Base-by-base conservation (phyloP, 2,888 invertebrate species). In the Lasioglossum calceatum region DNA sequence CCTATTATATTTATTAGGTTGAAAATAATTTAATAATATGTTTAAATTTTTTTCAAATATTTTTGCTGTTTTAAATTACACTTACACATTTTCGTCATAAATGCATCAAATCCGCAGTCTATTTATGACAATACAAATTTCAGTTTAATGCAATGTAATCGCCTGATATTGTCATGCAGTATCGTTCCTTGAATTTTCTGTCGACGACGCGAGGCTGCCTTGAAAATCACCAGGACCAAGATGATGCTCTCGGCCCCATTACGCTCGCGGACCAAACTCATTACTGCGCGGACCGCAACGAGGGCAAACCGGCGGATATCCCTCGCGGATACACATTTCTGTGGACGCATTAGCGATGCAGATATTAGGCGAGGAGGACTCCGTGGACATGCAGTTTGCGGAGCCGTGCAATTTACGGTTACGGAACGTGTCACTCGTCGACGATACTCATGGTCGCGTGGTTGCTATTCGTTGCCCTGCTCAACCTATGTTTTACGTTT, bases 251-350 rank as follows among this genome's bases (percentile, higher is more conserved):
- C 91, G 91, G 91, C 89, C 94, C 94, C 94, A 94, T 94, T 94
- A 94, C 93, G 92, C 92, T 92, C 91, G 92, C 92, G 91, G 91
- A 91, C 92, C 91, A 84, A 93, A 93, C 93, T 94, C 94, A 94
- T 95, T 95, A 94, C 92, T 91, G 86, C 81, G 87, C 80, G 91
- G 87, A 95, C 94, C 94, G 93, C 94, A 94, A 93, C 92, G 92
- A 90, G 93, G 93, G 92, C 93, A 92, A 91, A 87, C 85, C 84
- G 74, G 85, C 87, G 88, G 85, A 88, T 85, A 87, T 87, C 75
- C 85, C 32, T 84, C 14, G 73, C 50, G 85, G 67, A 81, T 80
- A 85, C 64, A 47, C 86, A 82, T 84, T 76, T 82, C 81, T 78
- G 79, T 80, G 70, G 84, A 84, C 84, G 75, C 82, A 90, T 87